Evolutionary conservation across 2,113 vertebrate genomes (phyloP).

Genomic region (Alces alces): DNA sequence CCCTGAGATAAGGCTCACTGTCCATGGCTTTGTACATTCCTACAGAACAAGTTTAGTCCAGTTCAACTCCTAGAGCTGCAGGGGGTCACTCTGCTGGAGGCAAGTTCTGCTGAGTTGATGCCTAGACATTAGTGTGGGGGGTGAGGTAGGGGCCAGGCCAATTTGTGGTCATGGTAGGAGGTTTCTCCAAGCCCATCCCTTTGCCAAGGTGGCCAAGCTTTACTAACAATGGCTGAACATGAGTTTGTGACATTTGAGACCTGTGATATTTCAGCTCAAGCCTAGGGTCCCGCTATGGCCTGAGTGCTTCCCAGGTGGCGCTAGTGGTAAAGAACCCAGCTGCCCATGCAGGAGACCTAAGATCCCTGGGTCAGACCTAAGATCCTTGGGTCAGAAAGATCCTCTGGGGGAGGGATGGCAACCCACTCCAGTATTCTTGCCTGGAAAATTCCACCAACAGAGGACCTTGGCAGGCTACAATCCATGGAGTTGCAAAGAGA

Average conservation of each 20-base stretch:
- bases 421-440: neutral
- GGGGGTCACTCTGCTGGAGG: fast-evolving
- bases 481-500: neutral
- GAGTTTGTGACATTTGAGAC: neutral
- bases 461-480: neutral
- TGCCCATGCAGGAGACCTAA: neutral
- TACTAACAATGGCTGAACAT: neutral
- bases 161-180: neutral
- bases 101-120: neutral
- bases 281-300: neutral
- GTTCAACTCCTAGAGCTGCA: neutral
- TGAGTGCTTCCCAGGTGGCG: neutral
- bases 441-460: neutral
- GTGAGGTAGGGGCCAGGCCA: no score
- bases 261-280: neutral
- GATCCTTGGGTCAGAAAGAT: neutral
- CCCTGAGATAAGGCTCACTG: neutral
- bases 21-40: neutral
- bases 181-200: neutral
- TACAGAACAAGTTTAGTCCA: neutral
- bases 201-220: neutral
- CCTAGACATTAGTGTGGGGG: neutral
- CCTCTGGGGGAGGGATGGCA: neutral
- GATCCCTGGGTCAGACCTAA: no score
- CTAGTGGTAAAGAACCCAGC: neutral